Conservation (phyloP, 2,113 vertebrate genomes). For the Eulemur rufifrons region DNA sequence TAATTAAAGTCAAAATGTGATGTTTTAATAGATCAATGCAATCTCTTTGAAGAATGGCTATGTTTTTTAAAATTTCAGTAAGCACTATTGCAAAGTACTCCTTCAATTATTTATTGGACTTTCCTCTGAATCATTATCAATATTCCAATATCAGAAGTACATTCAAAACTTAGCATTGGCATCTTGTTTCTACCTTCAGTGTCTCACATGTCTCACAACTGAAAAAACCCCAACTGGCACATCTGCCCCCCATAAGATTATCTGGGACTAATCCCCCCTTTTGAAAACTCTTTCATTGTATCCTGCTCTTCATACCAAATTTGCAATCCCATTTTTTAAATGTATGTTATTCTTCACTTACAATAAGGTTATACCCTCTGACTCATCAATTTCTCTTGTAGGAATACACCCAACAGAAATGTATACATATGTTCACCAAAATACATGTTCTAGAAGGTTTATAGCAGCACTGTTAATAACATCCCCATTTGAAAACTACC, state of each 20-base stretch:
- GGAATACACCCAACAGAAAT: background rate
- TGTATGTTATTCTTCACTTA: background rate
- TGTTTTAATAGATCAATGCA: background rate
- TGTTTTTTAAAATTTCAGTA: background rate
- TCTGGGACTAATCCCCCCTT: background rate
- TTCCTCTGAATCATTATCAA: background rate
- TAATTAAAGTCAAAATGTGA: constrained; percentile 8
- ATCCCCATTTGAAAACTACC: background rate
- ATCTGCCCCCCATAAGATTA: background rate
- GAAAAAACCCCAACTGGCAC: background rate
- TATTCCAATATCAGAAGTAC: background rate
- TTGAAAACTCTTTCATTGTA: background rate
- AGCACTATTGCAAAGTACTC: background rate
- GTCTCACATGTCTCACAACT: background rate
- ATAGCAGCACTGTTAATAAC: background rate
- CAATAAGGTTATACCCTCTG: background rate
- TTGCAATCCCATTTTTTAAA: background rate
- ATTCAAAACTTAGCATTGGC: background rate
- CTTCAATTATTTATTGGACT: background rate
- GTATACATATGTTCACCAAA: background rate
- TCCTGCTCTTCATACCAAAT: background rate
- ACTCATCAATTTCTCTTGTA: background rate
- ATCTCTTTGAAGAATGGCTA: background rate
- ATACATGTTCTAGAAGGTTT: background rate
- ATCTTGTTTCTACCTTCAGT: background rate